phyloP scores from a whole-genome alignment of 2,888 invertebrate genomes.

The Callosobruchus maculatus region DNA sequence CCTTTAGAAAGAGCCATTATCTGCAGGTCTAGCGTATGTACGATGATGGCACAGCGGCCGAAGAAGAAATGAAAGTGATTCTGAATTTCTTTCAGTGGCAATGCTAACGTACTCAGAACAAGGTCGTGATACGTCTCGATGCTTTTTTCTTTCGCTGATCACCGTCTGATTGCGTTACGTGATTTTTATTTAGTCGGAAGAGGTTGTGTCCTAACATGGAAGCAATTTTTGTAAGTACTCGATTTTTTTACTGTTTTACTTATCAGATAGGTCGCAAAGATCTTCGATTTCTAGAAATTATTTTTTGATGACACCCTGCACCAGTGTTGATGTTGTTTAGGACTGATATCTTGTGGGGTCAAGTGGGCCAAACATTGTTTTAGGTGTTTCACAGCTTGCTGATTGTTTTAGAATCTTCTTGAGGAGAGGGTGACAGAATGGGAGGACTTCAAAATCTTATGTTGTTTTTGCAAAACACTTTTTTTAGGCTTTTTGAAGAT shows the following conservation, averaged over 20 bases:
- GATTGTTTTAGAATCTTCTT: no score
- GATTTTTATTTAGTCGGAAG: neutral
- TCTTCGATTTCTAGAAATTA: no score
- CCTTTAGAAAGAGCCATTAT: conserved; percentile 22
- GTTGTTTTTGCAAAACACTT: no score
- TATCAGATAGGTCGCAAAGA: no score
- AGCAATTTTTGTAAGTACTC: conserved; percentile 8
- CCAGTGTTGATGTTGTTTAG: no score
- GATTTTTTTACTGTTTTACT: neutral
- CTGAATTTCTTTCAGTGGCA: conserved; percentile 38
- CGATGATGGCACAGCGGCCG: conserved; percentile 10
- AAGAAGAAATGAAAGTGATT: conserved; percentile 44
- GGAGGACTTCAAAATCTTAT: no score
- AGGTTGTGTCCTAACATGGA: neutral
- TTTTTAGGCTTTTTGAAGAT: no score
- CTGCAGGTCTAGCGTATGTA: conserved; percentile 13
- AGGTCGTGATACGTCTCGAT: conserved; percentile 25
- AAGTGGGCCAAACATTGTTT: no score
- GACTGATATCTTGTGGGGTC: no score
- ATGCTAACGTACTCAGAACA: conserved; percentile 37
- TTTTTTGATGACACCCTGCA: no score
- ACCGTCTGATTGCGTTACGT: neutral
- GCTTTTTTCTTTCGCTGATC: neutral
- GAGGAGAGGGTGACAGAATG: no score
- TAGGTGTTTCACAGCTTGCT: no score